Conservation (phyloP, 1,140 invertebrate species). For the Papilio dardanus region DNA sequence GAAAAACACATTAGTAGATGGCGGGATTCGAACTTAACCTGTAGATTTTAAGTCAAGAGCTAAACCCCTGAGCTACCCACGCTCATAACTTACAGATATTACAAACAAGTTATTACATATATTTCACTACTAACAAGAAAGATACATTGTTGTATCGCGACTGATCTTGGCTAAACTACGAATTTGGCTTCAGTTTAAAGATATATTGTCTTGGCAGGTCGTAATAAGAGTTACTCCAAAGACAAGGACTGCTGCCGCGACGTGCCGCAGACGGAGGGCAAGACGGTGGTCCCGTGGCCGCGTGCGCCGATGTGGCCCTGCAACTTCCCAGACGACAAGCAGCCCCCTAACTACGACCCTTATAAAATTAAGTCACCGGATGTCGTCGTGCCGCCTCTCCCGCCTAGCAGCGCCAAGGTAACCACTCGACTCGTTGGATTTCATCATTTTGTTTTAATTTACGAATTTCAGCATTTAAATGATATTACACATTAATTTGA, state of each 20-base stretch:
- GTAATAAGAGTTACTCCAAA: conserved; percentile 52
- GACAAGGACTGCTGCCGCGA: conserved; percentile 60
- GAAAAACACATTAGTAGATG: too few species aligned
- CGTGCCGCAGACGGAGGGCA: conserved; percentile 56
- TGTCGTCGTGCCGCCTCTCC: conserved; percentile 62
- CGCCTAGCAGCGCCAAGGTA: conserved; percentile 71
- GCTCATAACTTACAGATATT: too few species aligned
- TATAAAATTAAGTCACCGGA: conserved; percentile 73
- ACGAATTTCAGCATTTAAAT: not conserved
- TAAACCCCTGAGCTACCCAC: too few species aligned
- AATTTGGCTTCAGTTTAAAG: not conserved
- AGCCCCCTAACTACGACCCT: conserved; percentile 69
- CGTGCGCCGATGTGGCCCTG: conserved; percentile 57
- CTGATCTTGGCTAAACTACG: not conserved
- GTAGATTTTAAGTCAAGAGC: too few species aligned
- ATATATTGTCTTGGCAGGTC: conserved; percentile 43
- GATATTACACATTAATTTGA: not conserved
- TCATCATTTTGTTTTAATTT: conserved; percentile 12
- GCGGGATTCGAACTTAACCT: too few species aligned
- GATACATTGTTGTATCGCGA: not conserved
- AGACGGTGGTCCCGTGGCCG: conserved; percentile 64
- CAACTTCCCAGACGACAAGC: conserved; percentile 55
- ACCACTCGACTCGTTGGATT: not conserved
- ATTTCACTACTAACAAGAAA: not conserved
- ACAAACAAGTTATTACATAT: too few species aligned